Percentiles rank a stretch among this genome's conserved stretches.
Evolutionary conservation across 1,140 invertebrate genomes (phyloP).

Genomic region (Pygmarrhopalites habei): DNA sequence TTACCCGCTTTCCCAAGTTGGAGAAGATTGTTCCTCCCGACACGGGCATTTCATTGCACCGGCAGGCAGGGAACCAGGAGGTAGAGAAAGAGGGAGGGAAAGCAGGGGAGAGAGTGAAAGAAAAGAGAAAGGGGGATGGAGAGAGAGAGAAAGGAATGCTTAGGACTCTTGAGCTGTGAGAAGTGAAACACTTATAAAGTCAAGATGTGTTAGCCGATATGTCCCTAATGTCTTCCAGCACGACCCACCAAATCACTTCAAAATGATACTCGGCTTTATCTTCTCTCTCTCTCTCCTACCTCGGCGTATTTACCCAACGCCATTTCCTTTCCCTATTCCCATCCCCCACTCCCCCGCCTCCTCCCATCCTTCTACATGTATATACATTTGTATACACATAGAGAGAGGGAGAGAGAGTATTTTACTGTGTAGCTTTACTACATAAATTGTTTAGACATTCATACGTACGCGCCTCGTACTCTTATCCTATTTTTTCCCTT

Average conservation of each 20-base stretch:
- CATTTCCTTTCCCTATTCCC: conserved; percentile 5
- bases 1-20: too few relatives aligned
- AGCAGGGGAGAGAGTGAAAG: not conserved
- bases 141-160: not conserved
- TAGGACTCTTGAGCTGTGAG: not conserved
- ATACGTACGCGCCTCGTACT: too few relatives aligned
- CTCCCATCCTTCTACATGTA: too few relatives aligned
- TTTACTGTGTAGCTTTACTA: too few relatives aligned
- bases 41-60: too few relatives aligned
- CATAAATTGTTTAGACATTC: too few relatives aligned
- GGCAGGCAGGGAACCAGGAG: not conserved
- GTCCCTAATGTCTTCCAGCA: conserved; percentile 11
- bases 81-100: not conserved
- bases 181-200: conserved; percentile 13
- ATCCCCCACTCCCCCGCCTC: not conserved
- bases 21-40: too few relatives aligned
- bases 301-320: not conserved
- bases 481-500: too few relatives aligned
- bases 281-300: not conserved
- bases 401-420: too few relatives aligned
- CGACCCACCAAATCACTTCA: conserved; percentile 14
- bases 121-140: not conserved
- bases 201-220: conserved; percentile 9
- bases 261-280: conserved; percentile 2
- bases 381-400: too few relatives aligned